Percentiles rank a stretch among this genome's conserved stretches.
These are phyloP conservation scores for Hephaestus fuliginosus DNA, from an alignment of 2,797 vertebrate genomes.

Conservation along the genomic window DNA sequence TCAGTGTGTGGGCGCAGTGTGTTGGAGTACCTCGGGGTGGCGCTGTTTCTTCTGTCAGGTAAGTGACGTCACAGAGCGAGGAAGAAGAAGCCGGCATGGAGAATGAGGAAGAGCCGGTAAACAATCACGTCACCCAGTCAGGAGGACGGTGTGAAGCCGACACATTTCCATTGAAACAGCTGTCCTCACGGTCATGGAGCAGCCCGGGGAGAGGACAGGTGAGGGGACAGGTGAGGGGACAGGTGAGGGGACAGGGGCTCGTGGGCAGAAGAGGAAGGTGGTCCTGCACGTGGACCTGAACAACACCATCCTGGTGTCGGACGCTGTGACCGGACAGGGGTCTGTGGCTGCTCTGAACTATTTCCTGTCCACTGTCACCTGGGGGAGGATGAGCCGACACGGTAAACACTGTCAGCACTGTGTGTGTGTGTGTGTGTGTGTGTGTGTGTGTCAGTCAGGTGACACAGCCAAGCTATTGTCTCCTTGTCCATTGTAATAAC, in stretches of 20 bases:
- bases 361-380: conserved; percentile 89
- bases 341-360: conserved; percentile 86
- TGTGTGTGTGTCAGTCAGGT: conserved; percentile 8
- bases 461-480: not conserved
- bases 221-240: not conserved
- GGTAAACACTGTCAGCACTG: conserved; percentile 63
- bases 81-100: no score
- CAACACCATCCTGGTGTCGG: conserved; percentile 90
- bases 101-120: no score
- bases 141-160: no score
- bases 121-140: no score
- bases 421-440: not conserved
- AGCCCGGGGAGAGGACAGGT: no score
- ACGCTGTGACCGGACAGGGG: conserved; percentile 85
- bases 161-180: no score
- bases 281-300: conserved; percentile 92
- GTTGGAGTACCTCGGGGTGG: no score
- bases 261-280: conserved; percentile 72
- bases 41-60: no score
- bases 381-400: conserved; percentile 82
- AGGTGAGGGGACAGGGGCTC: not conserved
- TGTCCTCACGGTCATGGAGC: no score
- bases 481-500: no score
- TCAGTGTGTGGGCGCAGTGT: no score
- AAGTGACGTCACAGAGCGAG: no score